Evolutionary conservation across 2,888 invertebrate species (phyloP), one percentile per base, ranked within the genome.

Genomic region (Andrena hattorfiana): DNA sequence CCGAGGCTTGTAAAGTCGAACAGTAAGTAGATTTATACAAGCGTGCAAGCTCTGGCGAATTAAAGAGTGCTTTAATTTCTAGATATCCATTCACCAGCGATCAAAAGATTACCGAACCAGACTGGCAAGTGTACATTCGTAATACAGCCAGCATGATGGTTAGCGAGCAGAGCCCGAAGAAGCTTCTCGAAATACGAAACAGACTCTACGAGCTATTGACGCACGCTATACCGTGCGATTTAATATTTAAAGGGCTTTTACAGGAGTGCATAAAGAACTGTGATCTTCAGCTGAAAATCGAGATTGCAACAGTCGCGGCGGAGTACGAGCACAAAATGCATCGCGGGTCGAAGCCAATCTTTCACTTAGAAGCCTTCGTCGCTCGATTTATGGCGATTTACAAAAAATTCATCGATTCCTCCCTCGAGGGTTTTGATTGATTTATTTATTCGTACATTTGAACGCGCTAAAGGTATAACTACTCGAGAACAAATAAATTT

Each of bases 301-400:
- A 98, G 94, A 96, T 99, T 4, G 96, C 98, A 0, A 96, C 97
- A 84, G 95, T 97, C 90, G 99, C 99, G 10, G 98, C 99, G 0
- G 95, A 96, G 80, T 99, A 97, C 94, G 99, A 99, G 93, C 98
- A 99, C 93, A 96, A 98, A 88, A 97, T 99, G 96, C 97, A 97
- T 90, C 96, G 97, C 74, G 99, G 99, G 23, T 98, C 97, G 90
- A 99, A 99, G 94, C 96, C 97, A 28, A 99, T 99, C 90, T 99
- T 98, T 92, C 99, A 99, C 94, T 95, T 99, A 71, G 99, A 99
- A 94, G 99, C 99, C 2, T 99, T 99, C 95, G 97, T 99, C 66
- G 98, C 98, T 0, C 97, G 97, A 90, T 99, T 99, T 93, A 99
- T 99, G 99, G 96, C 97, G 49, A 96, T 98, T 87, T 99, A 99